Conservation (phyloP, 1,140 invertebrate genomes). For the Medauroidea extradentata region DNA sequence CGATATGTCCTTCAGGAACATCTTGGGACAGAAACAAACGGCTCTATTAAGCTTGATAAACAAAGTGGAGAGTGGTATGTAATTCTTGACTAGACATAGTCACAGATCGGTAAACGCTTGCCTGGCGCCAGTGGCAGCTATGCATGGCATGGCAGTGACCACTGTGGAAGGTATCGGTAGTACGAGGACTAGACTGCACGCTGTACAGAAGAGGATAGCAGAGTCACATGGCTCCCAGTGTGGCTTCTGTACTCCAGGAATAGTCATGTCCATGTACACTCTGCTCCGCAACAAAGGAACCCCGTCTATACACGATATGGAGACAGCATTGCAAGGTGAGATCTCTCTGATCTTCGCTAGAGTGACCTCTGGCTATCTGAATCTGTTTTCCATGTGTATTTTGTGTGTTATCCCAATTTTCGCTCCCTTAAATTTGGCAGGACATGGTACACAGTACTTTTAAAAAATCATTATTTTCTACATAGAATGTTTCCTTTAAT, state of each 20-base stretch:
- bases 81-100: constrained; percentile 48
- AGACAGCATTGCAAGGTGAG: constrained; percentile 74
- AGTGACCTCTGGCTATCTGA: no score
- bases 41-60: no score
- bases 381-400: no score
- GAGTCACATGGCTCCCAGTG: constrained; percentile 87
- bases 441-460: no score
- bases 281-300: constrained; percentile 56
- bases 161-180: constrained; percentile 86
- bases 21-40: no score
- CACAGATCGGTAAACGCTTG: constrained; percentile 88
- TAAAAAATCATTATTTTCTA: no score
- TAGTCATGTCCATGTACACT: constrained; percentile 93
- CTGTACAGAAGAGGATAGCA: constrained; percentile 80
- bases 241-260: constrained; percentile 87
- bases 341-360: no score
- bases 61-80: no score
- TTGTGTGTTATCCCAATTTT: no score
- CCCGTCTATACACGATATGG: constrained; percentile 63
- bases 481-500: no score
- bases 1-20: no score
- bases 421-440: no score
- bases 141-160: constrained; percentile 81
- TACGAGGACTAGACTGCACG: constrained; percentile 64
- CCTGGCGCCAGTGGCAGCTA: constrained; percentile 72